Conservation (phyloP, 1,140 invertebrate genomes). For the Platorchestia sp. region DNA sequence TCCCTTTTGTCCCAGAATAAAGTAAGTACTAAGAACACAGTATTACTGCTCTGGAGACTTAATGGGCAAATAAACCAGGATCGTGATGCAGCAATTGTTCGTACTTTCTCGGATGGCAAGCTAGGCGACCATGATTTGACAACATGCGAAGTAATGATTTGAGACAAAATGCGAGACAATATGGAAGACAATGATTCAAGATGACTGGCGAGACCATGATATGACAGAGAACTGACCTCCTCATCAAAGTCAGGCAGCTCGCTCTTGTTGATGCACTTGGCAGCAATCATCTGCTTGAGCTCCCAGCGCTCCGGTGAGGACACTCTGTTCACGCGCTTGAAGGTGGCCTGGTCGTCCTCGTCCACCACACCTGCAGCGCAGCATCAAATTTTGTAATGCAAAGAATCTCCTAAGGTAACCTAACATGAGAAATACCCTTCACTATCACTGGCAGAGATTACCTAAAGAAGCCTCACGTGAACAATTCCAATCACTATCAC, state of each 20-base stretch:
- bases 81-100: not conserved
- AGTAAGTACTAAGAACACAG: not conserved
- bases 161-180: too few relatives aligned
- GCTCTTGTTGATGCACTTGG: slow-evolving; percentile 86
- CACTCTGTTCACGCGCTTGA: slow-evolving; percentile 88
- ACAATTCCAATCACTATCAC: not conserved
- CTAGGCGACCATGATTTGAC: not conserved
- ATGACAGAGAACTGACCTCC: slow-evolving; percentile 76
- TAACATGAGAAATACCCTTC: too few relatives aligned
- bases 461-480: too few relatives aligned
- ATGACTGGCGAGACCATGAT: too few relatives aligned
- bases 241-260: slow-evolving; percentile 94
- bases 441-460: not conserved
- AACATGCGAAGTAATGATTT: not conserved
- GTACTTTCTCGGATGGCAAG: not conserved
- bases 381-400: too few relatives aligned
- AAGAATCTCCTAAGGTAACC: not conserved
- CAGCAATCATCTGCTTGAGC: slow-evolving; percentile 85
- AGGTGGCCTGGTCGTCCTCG: slow-evolving; percentile 82
- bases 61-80: not conserved
- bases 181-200: too few relatives aligned
- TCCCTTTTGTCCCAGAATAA: not conserved
- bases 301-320: slow-evolving; percentile 94
- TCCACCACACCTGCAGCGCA: slow-evolving; percentile 73
- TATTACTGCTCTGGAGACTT: not conserved